Percentiles rank a stretch among this genome's conserved stretches.
phyloP scores from a whole-genome alignment of 2,888 invertebrate species.

The Ectobius pallidus region DNA sequence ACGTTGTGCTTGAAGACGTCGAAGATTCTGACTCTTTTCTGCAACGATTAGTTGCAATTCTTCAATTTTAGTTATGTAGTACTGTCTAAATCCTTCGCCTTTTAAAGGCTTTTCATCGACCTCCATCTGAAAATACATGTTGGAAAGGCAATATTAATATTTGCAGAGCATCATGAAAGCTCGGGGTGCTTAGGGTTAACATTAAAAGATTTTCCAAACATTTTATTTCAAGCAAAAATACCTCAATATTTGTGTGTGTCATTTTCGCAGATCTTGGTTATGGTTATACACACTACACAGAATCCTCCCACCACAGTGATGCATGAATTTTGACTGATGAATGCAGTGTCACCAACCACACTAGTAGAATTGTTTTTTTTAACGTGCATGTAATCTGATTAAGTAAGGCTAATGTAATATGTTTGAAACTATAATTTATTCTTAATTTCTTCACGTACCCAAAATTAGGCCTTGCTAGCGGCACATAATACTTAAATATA shows the following conservation, averaged over 20 bases:
- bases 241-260: constrained; percentile 1
- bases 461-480: too few relatives aligned
- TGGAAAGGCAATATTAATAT: background rate
- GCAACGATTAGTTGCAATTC: constrained; percentile 94
- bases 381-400: too few relatives aligned
- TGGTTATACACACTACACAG: too few relatives aligned
- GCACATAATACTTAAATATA: too few relatives aligned
- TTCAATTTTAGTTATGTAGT: constrained; percentile 98
- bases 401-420: too few relatives aligned
- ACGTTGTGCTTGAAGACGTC: constrained; percentile 95
- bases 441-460: too few relatives aligned
- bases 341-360: too few relatives aligned
- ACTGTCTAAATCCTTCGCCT: constrained; percentile 91
- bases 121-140: constrained; percentile 65
- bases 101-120: constrained; percentile 67
- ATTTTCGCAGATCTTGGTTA: background rate
- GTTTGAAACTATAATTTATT: too few relatives aligned
- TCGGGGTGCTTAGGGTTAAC: background rate
- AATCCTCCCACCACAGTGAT: too few relatives aligned
- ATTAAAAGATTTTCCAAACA: background rate
- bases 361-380: too few relatives aligned
- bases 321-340: too few relatives aligned
- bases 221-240: background rate
- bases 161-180: background rate
- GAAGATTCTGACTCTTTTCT: constrained; percentile 96